phyloP scores from a whole-genome alignment of 2,797 vertebrate genomes.

The Ispidina picta region DNA sequence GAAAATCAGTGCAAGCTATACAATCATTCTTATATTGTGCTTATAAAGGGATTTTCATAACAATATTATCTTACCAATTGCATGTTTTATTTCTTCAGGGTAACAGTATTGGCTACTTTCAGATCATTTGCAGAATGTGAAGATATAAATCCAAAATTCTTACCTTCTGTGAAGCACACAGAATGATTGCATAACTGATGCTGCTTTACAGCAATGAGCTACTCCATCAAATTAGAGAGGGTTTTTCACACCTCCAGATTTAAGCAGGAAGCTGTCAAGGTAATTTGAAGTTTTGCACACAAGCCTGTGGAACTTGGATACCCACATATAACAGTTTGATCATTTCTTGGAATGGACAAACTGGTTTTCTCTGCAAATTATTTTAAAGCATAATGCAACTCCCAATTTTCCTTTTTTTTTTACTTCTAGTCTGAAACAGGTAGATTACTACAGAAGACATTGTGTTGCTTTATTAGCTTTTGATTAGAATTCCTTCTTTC shows the following conservation, averaged over 20 bases:
- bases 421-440: not conserved
- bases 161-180: not conserved
- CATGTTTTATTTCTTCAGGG: slow-evolving; percentile 14
- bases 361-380: not conserved
- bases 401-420: not conserved
- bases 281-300: not conserved
- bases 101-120: not conserved
- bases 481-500: not conserved
- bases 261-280: not conserved
- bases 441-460: not conserved
- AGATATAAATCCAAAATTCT: not conserved
- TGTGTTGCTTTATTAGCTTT: not conserved
- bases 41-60: slow-evolving; percentile 19
- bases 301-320: not conserved
- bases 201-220: not conserved
- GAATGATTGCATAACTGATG: not conserved
- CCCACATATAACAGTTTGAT: not conserved
- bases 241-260: not conserved
- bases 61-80: not conserved
- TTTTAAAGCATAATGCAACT: not conserved
- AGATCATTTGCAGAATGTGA: not conserved
- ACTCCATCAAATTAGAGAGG: not conserved
- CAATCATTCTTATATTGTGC: not conserved
- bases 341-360: not conserved
- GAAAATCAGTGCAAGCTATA: slow-evolving; percentile 25